Percentiles rank a stretch among this genome's conserved stretches.
phyloP scores from a whole-genome alignment of 2,888 invertebrate genomes.

The Parascotia fuliginaria region DNA sequence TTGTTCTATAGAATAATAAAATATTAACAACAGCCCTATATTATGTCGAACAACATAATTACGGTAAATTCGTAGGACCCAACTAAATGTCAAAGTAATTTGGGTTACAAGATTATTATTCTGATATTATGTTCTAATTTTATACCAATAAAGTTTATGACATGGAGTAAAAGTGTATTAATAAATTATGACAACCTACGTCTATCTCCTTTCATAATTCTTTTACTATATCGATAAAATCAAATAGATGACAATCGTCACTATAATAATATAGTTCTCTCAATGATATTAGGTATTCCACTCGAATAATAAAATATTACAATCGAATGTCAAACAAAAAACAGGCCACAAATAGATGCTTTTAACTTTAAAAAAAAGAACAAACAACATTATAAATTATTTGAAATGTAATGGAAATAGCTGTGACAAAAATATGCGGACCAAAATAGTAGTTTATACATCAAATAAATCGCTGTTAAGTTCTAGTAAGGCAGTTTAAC shows the following conservation, averaged over 20 bases:
- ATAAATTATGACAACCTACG: constrained; percentile 12
- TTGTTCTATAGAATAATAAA: constrained; percentile 7
- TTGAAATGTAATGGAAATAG: constrained; percentile 21
- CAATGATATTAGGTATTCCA: background rate
- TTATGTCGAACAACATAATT: constrained; percentile 8
- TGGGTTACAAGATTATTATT: constrained; percentile 42
- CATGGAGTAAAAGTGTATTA: constrained; percentile 20
- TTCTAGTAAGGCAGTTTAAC: background rate
- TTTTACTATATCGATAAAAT: background rate
- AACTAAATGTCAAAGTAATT: constrained; percentile 46
- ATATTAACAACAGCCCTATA: constrained; percentile 1
- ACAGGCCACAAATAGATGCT: constrained; percentile 29
- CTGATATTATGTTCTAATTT: constrained; percentile 45
- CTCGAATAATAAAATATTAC: constrained; percentile 11
- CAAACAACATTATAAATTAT: constrained; percentile 30
- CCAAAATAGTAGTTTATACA: constrained; percentile 30
- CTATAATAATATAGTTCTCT: background rate
- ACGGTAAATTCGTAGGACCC: constrained; percentile 36
- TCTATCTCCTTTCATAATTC: background rate
- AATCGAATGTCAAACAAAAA: constrained; percentile 17
- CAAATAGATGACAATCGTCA: background rate
- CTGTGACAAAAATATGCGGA: constrained; percentile 34
- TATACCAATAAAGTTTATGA: constrained; percentile 26
- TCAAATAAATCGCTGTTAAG: background rate
- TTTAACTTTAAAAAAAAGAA: constrained; percentile 38